Evolutionary conservation across 1,140 invertebrate genomes (phyloP).

Genomic region (Pinna nobilis): DNA sequence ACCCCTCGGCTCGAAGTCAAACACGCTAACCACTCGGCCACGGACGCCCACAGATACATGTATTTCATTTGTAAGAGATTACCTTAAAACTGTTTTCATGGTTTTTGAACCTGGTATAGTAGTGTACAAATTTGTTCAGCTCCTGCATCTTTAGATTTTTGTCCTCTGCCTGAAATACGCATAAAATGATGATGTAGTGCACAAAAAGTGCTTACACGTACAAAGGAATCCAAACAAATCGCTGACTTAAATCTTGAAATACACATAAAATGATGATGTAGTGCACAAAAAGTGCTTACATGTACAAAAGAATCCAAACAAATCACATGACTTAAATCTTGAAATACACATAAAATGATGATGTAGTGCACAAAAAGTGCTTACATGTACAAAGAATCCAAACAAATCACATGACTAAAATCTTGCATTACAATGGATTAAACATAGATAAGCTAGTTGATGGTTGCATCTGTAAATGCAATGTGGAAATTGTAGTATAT

Average conservation of each 20-base stretch:
- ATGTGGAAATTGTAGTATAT: too few relatives aligned
- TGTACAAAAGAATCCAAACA: too few relatives aligned
- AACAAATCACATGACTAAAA: too few relatives aligned
- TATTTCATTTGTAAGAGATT: slow-evolving; percentile 77
- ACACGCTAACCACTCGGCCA: too few relatives aligned
- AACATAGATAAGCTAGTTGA: too few relatives aligned
- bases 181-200: not conserved
- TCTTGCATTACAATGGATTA: slow-evolving; percentile 76
- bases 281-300: not conserved
- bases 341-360: slow-evolving; percentile 33
- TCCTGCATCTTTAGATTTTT: slow-evolving; percentile 80
- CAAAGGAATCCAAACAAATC: too few relatives aligned
- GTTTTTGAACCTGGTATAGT: slow-evolving; percentile 82
- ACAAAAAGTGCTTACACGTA: not conserved
- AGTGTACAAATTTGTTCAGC: slow-evolving; percentile 82
- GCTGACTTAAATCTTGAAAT: too few relatives aligned
- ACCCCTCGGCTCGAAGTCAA: too few relatives aligned
- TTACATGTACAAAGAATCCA: too few relatives aligned
- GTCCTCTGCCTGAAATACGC: slow-evolving; percentile 76
- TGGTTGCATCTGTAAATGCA: too few relatives aligned
- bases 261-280: not conserved
- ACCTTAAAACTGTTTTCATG: slow-evolving; percentile 81
- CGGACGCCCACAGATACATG: too few relatives aligned
- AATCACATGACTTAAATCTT: too few relatives aligned
- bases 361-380: not conserved